Base-by-base conservation (phyloP, 1,140 invertebrate genomes). In the Littorina saxatilis region DNA sequence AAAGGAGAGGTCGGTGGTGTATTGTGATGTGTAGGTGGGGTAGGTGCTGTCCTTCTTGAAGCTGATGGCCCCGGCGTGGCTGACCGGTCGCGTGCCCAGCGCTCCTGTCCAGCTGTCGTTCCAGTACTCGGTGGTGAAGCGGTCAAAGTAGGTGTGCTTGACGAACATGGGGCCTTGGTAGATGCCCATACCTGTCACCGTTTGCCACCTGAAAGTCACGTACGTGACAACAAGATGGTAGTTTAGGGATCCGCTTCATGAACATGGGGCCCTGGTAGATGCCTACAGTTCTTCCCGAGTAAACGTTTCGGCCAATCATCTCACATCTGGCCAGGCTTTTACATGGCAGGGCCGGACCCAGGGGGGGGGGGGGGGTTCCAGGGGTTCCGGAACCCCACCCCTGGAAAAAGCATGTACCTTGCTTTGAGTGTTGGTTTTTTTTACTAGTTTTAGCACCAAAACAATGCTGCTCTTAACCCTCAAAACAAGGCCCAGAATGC, bases 31-130 rank as follows among this genome's bases (percentile, higher is more conserved):
- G 40, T 37, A 66, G 47, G 75, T 70, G 11, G 82, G 79, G 63
- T 77, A 83, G 73, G 79, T 66, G 74, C 63, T 80, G 72, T 58
- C 70, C 35, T 43, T 52, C 23, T 73, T 80, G 29, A 77, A 80
- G 37, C 82, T 76, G 58, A 83, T 73, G 61, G 79, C 82, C 2
- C 78, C 79, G 2, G 79, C 82, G n/a, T 40, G n/a, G 29, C 82
- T 55, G 55, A 75, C 68, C 27, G 68, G 47, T 13, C 37, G 4
- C 23, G 27, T 61, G 52, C 79, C 79, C 50, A 40, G 32, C 37
- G 50, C 17, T 11, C 20, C 70, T 40, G 2, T 29, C 79, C 50
- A 75, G 5, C n/a, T 27, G 50, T 52, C 70, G 29, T 73, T 61
- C 79, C 50, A 75, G 20, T 35, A 55, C 37, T 29, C 0, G 3